Conservation (phyloP, 2,113 vertebrate species). For the Onychorhynchus coronatus region DNA sequence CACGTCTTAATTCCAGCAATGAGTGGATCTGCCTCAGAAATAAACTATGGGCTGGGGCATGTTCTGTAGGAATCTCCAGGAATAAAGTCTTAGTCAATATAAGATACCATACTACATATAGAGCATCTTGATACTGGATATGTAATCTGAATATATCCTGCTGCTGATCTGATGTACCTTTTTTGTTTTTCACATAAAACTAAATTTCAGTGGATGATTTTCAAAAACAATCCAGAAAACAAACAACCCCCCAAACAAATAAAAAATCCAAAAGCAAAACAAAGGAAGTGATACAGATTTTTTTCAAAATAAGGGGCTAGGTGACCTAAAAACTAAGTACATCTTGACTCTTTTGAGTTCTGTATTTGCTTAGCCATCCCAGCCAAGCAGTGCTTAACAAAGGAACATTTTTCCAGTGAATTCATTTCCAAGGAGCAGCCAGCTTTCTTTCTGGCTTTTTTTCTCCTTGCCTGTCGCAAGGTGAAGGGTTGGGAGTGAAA, state of each 20-base stretch:
- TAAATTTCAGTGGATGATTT: neutral
- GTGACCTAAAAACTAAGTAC: neutral
- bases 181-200: neutral
- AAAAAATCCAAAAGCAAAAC: neutral
- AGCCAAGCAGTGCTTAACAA: neutral
- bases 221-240: neutral
- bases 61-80: neutral
- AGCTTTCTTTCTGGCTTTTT: neutral
- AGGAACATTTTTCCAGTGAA: neutral
- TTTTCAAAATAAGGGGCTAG: neutral
- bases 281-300: neutral
- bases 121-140: neutral
- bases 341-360: neutral
- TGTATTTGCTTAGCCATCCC: neutral
- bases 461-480: neutral
- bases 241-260: neutral
- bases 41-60: neutral
- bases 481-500: slow-evolving; percentile 24
- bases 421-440: neutral
- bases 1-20: neutral
- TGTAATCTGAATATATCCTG: neutral
- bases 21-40: neutral
- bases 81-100: neutral
- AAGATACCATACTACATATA: neutral
- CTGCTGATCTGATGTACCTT: neutral